Evolutionary conservation across 2,888 invertebrate genomes (phyloP).

Genomic region (Colletes collaris): DNA sequence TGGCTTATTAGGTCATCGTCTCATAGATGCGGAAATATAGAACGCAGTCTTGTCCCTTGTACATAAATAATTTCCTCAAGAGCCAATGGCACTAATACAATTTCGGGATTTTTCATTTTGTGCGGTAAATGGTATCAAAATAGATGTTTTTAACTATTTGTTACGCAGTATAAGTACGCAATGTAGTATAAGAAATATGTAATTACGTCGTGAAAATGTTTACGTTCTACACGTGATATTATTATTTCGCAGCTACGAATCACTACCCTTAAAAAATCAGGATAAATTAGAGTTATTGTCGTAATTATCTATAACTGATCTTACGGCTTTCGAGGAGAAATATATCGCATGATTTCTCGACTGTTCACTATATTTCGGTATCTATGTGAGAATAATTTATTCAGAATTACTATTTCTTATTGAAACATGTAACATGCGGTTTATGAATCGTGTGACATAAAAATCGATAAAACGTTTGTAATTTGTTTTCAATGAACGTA

Average conservation of each 20-base stretch:
- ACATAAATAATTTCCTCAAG: slow-evolving; percentile 59
- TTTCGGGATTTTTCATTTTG: slow-evolving; percentile 55
- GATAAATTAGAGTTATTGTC: slow-evolving; percentile 74
- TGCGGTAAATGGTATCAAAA: slow-evolving; percentile 64
- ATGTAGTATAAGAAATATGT: slow-evolving; percentile 63
- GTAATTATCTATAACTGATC: slow-evolving; percentile 63
- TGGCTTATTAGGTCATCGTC: slow-evolving; percentile 58
- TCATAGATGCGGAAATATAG: slow-evolving; percentile 73
- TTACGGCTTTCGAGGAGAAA: slow-evolving; percentile 58
- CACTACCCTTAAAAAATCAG: slow-evolving; percentile 47
- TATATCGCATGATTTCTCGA: slow-evolving; percentile 53
- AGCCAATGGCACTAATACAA: slow-evolving; percentile 58
- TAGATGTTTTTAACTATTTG: slow-evolving; percentile 57
- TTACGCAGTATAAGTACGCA: slow-evolving; percentile 60
- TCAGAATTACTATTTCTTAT: slow-evolving; percentile 55
- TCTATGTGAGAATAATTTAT: slow-evolving; percentile 67
- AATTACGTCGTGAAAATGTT: slow-evolving; percentile 48
- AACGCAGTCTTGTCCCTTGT: slow-evolving; percentile 65
- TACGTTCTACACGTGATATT: slow-evolving; percentile 43
- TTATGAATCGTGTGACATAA: slow-evolving; percentile 52
- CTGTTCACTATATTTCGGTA: slow-evolving; percentile 73
- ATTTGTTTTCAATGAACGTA: slow-evolving; percentile 49
- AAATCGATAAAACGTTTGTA: slow-evolving; percentile 53
- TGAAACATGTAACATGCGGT: slow-evolving; percentile 54
- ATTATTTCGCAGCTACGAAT: slow-evolving; percentile 59